Evolutionary conservation across 2,888 invertebrate genomes (phyloP).

Genomic region (Drosophila mayaguana): DNA sequence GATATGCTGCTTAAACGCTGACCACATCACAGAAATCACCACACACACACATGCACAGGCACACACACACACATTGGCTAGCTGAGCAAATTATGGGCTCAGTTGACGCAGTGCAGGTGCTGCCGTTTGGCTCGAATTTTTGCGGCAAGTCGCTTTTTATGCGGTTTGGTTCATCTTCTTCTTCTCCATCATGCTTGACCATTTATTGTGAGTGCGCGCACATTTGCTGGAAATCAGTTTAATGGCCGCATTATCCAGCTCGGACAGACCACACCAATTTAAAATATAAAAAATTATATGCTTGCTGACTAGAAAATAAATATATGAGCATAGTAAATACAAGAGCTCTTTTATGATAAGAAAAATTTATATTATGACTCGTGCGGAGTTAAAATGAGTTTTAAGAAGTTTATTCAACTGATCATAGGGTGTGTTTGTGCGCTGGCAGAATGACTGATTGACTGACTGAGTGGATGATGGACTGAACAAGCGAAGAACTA

Average conservation of each 20-base stretch:
- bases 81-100: slow-evolving; percentile 49
- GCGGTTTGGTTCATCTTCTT: slow-evolving; percentile 4
- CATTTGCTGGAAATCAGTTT: slow-evolving; percentile 27
- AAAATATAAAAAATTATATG: slow-evolving; percentile 10
- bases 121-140: slow-evolving; percentile 47
- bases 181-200: slow-evolving; percentile 11
- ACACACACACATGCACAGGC: not conserved
- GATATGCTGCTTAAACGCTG: slow-evolving; percentile 45
- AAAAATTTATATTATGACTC: not conserved
- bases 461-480: not conserved
- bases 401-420: not conserved
- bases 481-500: not conserved
- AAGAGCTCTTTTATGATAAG: not conserved
- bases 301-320: not conserved
- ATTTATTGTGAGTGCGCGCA: slow-evolving; percentile 10
- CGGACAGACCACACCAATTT: slow-evolving; percentile 9
- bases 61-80: slow-evolving; percentile 35
- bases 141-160: slow-evolving; percentile 42
- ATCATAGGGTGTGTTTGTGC: not conserved
- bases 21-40: slow-evolving; percentile 36
- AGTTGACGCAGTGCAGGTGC: slow-evolving; percentile 70
- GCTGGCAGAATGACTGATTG: not conserved
- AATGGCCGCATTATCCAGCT: slow-evolving; percentile 16
- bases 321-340: not conserved
- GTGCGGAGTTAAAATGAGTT: not conserved